Conservation (phyloP, 2,888 invertebrate species). For the Crioceris asparagi region DNA sequence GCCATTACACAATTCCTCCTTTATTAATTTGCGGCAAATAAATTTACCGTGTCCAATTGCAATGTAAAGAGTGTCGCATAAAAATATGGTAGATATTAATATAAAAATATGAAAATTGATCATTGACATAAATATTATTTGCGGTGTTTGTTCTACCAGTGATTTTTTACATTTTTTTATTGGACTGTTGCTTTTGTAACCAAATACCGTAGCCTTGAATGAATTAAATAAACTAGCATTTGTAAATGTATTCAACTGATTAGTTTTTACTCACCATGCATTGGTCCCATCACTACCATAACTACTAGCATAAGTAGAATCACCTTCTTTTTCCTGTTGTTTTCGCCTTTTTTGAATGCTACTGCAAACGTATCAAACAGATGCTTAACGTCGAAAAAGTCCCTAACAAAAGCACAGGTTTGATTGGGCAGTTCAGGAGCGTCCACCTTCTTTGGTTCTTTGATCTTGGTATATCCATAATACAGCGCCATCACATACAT, state of each 20-base stretch:
- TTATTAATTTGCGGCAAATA: no score
- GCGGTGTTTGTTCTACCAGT: no score
- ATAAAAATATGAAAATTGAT: no score
- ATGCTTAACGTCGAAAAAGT: slow-evolving; percentile 69
- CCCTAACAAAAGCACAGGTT: slow-evolving; percentile 46
- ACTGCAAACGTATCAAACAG: slow-evolving; percentile 69
- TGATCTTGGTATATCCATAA: slow-evolving; percentile 61
- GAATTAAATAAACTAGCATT: not conserved
- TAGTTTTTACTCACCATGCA: slow-evolving; percentile 56
- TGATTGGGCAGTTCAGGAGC: slow-evolving; percentile 41
- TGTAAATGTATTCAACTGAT: not conserved
- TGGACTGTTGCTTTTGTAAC: not conserved
- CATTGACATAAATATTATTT: no score
- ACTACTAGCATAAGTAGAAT: slow-evolving; percentile 69
- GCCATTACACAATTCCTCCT: no score
- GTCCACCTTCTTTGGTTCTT: slow-evolving; percentile 51
- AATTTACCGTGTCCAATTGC: no score
- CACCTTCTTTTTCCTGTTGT: slow-evolving; percentile 62
- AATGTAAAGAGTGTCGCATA: no score
- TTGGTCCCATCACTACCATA: slow-evolving; percentile 76
- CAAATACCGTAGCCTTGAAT: not conserved
- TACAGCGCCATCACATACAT: slow-evolving; percentile 64
- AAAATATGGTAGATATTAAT: no score
- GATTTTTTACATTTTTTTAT: no score
- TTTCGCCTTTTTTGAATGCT: slow-evolving; percentile 67